phyloP scores from a whole-genome alignment of 1,140 invertebrate species.

The Drosophila bocqueti region DNA sequence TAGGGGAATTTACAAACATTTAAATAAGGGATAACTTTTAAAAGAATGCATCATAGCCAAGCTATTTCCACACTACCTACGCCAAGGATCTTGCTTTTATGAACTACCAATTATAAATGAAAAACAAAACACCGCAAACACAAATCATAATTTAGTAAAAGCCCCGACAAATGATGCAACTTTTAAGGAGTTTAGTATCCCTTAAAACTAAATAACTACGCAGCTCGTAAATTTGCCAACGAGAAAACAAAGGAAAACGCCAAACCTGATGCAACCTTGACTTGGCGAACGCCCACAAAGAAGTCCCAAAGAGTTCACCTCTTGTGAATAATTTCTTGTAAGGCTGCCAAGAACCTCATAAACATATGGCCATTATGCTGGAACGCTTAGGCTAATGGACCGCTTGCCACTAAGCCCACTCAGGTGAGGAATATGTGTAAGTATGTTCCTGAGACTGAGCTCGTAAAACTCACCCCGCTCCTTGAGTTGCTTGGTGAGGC shows the following conservation, averaged over 20 bases:
- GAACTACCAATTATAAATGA: background rate
- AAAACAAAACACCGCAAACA: background rate
- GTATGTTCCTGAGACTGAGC: conserved; percentile 35
- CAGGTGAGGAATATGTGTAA: conserved; percentile 6
- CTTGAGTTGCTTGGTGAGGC: conserved; percentile 32
- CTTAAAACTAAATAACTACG: background rate
- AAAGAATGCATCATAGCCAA: background rate
- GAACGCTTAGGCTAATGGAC: conserved; percentile 65
- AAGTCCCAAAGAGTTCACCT: conserved; percentile 31
- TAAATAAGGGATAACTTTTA: background rate
- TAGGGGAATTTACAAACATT: background rate
- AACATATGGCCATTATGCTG: conserved; percentile 70
- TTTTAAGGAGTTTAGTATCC: conserved; percentile 21
- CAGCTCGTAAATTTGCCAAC: conserved; percentile 9
- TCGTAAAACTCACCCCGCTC: conserved; percentile 51
- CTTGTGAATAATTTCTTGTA: conserved; percentile 60
- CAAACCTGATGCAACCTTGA: conserved; percentile 27
- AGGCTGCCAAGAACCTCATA: conserved; percentile 64
- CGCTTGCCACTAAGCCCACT: conserved; percentile 29
- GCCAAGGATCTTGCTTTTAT: too few species aligned
- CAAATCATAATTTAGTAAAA: background rate
- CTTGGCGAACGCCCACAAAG: conserved; percentile 52
- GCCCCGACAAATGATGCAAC: conserved; percentile 4
- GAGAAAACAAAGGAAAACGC: conserved; percentile 17
- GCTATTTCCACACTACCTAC: background rate